A percentile compares a stretch with the other conserved stretches of the same genome.
These are phyloP conservation scores for Phrixothrix hirtus DNA, from an alignment of 2,888 invertebrate genomes.

Conservation along the genomic window DNA sequence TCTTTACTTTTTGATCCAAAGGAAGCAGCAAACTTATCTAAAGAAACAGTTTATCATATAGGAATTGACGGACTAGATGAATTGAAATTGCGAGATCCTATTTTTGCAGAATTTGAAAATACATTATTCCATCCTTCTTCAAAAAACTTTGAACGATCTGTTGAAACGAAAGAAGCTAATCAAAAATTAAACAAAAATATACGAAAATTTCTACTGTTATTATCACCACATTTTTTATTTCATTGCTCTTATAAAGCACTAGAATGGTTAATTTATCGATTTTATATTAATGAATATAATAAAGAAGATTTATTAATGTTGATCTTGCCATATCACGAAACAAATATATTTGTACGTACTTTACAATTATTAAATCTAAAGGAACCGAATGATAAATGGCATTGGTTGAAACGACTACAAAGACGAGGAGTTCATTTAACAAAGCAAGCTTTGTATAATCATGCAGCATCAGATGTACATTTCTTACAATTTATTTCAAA, in stretches of 20 bases:
- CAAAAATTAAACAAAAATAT: constrained; percentile 74
- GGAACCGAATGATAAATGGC: constrained; percentile 67
- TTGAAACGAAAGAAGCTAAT: constrained; percentile 76
- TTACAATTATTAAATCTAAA: constrained; percentile 75
- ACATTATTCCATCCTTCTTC: constrained; percentile 79
- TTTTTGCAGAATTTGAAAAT: constrained; percentile 73
- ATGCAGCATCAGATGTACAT: constrained; percentile 65
- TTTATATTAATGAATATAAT: constrained; percentile 87
- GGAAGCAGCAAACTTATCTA: constrained; percentile 85
- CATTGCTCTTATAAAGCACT: constrained; percentile 86
- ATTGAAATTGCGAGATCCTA: constrained; percentile 71
- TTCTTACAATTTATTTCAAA: constrained; percentile 68
- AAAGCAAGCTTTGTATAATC: constrained; percentile 72
- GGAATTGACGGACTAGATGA: constrained; percentile 86
- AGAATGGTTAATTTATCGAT: constrained; percentile 94
- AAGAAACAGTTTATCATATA: constrained; percentile 83
- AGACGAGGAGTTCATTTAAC: constrained; percentile 75
- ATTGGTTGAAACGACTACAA: constrained; percentile 75
- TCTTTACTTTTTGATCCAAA: constrained; percentile 89
- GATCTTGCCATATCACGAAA: constrained; percentile 91
- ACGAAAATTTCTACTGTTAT: constrained; percentile 73
- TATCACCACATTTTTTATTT: constrained; percentile 88
- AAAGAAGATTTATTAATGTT: constrained; percentile 77
- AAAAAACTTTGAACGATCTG: constrained; percentile 77
- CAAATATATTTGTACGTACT: constrained; percentile 82